These are phyloP conservation scores for Nebria salina DNA, from an alignment of 2,888 invertebrate species.

Conservation along the genomic window DNA sequence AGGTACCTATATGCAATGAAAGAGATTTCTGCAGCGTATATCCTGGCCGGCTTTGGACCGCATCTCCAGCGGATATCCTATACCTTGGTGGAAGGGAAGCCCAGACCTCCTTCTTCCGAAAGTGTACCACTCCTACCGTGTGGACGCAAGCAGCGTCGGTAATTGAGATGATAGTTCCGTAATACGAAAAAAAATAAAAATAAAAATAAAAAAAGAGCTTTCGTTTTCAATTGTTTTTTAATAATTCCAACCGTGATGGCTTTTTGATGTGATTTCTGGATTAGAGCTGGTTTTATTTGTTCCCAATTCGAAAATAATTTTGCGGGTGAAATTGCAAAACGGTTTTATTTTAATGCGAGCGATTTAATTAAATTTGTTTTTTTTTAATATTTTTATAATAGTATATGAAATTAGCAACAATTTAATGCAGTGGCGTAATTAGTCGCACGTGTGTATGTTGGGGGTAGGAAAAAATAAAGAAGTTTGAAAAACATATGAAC, in stretches of 20 bases:
- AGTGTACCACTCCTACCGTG: background rate
- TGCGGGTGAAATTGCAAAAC: background rate
- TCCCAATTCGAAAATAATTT: background rate
- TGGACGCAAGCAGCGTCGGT: background rate
- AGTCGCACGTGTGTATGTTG: too few species aligned
- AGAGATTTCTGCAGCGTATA: conserved; percentile 54
- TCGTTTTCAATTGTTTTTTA: conserved; percentile 10
- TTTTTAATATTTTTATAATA: too few species aligned
- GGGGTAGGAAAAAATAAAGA: conserved; percentile 11
- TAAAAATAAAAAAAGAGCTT: background rate
- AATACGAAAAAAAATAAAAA: too few species aligned
- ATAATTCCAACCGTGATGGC: background rate
- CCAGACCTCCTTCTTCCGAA: background rate
- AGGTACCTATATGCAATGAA: background rate
- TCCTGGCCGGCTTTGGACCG: conserved; percentile 61
- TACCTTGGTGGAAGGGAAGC: conserved; percentile 41
- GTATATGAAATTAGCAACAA: background rate
- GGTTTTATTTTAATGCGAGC: background rate
- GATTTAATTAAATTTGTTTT: too few species aligned
- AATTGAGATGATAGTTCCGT: conserved; percentile 17
- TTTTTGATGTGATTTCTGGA: conserved; percentile 10
- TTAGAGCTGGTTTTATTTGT: background rate
- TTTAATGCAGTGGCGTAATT: background rate
- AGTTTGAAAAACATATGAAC: conserved; percentile 14
- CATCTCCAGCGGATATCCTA: conserved; percentile 63